Percentiles rank a stretch among this genome's conserved stretches.
Evolutionary conservation across 2,888 invertebrate genomes (phyloP).

Genomic region (Sipha maydis): DNA sequence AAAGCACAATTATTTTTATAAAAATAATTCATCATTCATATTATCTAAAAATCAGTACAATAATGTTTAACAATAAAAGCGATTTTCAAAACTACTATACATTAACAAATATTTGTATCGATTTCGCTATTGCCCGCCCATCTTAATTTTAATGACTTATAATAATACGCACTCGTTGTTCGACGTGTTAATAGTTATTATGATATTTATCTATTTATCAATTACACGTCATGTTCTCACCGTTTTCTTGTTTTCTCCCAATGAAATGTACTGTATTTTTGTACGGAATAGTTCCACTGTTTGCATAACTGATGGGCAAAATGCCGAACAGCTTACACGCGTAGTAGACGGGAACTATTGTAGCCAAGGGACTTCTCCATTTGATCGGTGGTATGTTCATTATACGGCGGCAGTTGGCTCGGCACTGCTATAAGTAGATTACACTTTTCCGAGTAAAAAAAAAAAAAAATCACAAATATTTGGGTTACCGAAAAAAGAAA

Average conservation of each 20-base stretch:
- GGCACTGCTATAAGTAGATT: neutral
- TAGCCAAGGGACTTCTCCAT: slow-evolving; percentile 47
- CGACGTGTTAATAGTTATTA: neutral
- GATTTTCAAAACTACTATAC: too few relatives aligned
- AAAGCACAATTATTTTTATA: too few relatives aligned
- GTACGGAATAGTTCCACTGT: neutral
- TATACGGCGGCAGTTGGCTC: neutral
- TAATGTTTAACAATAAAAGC: too few relatives aligned
- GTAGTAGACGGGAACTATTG: slow-evolving; percentile 54
- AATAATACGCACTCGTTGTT: neutral
- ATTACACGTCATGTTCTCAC: neutral
- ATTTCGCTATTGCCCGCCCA: too few relatives aligned
- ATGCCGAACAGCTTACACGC: slow-evolving; percentile 61
- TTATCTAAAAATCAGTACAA: too few relatives aligned
- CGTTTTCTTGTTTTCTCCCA: slow-evolving; percentile 28
- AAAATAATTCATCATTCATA: too few relatives aligned
- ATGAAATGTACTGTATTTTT: slow-evolving; percentile 23
- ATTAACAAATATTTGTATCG: too few relatives aligned
- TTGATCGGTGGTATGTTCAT: neutral
- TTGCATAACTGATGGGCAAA: slow-evolving; percentile 48
- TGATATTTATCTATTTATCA: too few relatives aligned
- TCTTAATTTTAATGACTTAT: too few relatives aligned
- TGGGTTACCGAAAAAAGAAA: too few relatives aligned
- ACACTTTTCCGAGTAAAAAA: neutral
- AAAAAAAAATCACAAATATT: neutral